These are phyloP conservation scores for Sisyra terminalis DNA, from an alignment of 2,888 invertebrate genomes.

Conservation along the genomic window DNA sequence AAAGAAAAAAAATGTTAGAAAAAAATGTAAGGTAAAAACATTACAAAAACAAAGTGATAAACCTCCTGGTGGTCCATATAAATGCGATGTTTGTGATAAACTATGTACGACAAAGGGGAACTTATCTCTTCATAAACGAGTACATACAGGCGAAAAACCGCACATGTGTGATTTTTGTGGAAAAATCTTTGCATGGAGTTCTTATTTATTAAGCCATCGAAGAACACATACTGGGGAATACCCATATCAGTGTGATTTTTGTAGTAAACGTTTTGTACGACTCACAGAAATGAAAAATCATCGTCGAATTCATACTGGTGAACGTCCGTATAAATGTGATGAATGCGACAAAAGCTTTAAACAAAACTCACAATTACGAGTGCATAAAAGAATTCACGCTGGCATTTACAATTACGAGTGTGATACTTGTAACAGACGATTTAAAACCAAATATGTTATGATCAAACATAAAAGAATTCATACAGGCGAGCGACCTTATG, in stretches of 20 bases:
- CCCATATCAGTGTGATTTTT: constrained; percentile 28
- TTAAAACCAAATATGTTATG: constrained; percentile 4
- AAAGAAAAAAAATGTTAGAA: not conserved
- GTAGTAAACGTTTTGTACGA: constrained; percentile 19
- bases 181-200: constrained; percentile 8
- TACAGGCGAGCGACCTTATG: constrained; percentile 3
- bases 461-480: constrained; percentile 6
- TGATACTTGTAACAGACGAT: constrained; percentile 4
- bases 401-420: constrained; percentile 3
- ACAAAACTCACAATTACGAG: constrained; percentile 4
- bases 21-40: not conserved
- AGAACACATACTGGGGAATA: constrained; percentile 28
- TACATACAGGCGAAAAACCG: constrained; percentile 7
- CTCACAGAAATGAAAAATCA: constrained; percentile 2
- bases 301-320: constrained; percentile 2
- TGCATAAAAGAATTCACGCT: constrained; percentile 3
- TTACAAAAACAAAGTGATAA: not conserved
- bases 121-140: constrained; percentile 4
- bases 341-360: constrained; percentile 3
- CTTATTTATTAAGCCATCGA: constrained; percentile 4
- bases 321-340: constrained; percentile 2
- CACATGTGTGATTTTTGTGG: constrained; percentile 4
- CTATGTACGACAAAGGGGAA: constrained; percentile 4
- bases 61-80: not conserved
- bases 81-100: constrained; percentile 1